These are phyloP conservation scores for Propsilocerus akamusi DNA, from an alignment of 1,140 invertebrate genomes.

Conservation along the genomic window DNA sequence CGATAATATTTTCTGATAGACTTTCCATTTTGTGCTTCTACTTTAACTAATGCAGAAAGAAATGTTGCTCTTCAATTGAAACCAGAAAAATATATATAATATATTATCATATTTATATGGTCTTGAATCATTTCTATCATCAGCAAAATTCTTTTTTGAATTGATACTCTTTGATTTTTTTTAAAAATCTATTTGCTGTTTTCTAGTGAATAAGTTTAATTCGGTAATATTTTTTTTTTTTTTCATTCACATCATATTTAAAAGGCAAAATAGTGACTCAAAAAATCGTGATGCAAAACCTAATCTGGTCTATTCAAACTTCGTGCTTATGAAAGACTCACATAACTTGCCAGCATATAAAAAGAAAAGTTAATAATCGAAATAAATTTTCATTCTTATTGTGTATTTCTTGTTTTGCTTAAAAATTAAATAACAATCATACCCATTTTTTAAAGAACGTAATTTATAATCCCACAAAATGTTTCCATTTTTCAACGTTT, in stretches of 20 bases:
- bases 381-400: no score
- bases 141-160: not conserved
- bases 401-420: no score
- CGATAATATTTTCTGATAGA: not conserved
- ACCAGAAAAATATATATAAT: not conserved
- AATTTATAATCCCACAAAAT: no score
- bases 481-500: no score
- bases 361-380: no score
- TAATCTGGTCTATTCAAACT: no score
- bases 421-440: no score
- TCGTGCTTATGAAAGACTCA: no score
- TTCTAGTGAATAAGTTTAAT: not conserved
- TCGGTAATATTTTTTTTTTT: not conserved
- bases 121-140: not conserved
- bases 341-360: no score
- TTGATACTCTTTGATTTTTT: not conserved
- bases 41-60: conserved; percentile 1
- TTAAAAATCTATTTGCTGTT: not conserved
- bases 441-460: no score
- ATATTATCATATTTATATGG: not conserved
- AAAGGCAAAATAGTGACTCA: no score
- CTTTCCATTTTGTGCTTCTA: not conserved
- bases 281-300: not conserved
- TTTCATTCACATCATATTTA: not conserved
- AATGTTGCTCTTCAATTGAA: not conserved